These are phyloP conservation scores for Brachypodius melanocephalos DNA, from an alignment of 2,113 vertebrate genomes.

Conservation along the genomic window DNA sequence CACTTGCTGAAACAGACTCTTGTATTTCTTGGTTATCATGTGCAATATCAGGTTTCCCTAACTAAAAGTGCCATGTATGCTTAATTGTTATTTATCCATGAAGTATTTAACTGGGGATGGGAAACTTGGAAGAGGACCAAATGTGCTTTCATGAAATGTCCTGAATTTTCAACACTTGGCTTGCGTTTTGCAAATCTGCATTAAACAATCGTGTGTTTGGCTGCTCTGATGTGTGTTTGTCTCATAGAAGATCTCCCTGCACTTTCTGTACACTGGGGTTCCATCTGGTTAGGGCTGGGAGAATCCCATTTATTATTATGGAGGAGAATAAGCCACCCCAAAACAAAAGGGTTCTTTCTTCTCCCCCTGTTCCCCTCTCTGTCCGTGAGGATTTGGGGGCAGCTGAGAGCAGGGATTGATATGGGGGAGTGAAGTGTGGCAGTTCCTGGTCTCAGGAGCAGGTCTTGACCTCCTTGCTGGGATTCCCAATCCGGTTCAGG, in stretches of 20 bases:
- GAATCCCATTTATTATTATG: not conserved
- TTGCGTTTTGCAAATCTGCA: constrained; percentile 69
- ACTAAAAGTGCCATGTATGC: constrained; percentile 47
- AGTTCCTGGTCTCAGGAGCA: fast-evolving
- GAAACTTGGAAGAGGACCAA: constrained; percentile 63
- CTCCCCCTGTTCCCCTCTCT: too few species aligned
- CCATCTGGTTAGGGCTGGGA: not conserved
- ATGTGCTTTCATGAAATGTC: constrained; percentile 65
- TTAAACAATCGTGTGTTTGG: constrained; percentile 59
- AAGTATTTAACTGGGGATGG: constrained; percentile 63
- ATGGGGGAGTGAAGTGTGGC: not conserved
- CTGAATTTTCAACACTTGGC: constrained; percentile 50
- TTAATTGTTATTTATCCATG: constrained; percentile 47
- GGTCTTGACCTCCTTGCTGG: not conserved
- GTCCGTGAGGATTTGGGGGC: fast-evolving
- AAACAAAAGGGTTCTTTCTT: too few species aligned
- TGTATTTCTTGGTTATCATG: constrained; percentile 53
- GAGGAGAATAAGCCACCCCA: not conserved
- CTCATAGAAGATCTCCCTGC: not conserved
- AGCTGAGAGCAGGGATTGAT: not conserved
- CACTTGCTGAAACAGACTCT: constrained; percentile 16
- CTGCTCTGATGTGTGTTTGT: not conserved
- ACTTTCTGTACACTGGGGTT: not conserved
- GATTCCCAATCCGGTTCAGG: fast-evolving
- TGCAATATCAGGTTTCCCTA: constrained; percentile 71